Percentiles rank a stretch among this genome's conserved stretches.
Conservation (phyloP, 1,140 invertebrate genomes). For the Trypoxylus dichotomus region DNA sequence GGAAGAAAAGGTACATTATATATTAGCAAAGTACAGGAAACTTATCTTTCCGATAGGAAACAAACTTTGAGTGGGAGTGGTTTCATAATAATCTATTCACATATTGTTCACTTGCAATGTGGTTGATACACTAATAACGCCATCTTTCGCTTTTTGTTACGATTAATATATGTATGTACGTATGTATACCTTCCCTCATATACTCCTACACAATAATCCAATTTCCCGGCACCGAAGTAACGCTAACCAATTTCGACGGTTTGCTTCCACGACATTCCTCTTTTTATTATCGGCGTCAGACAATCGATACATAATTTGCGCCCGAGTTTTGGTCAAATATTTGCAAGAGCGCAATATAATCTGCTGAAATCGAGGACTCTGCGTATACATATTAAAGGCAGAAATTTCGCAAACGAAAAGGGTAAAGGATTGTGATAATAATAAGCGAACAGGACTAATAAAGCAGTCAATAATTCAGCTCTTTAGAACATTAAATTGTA, state of each 20-base stretch:
- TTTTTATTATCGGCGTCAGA: slow-evolving; percentile 13
- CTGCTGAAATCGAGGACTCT: background rate
- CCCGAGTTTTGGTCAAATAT: slow-evolving; percentile 16
- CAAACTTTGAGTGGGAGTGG: too few species aligned
- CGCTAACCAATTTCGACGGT: background rate
- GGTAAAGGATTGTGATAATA: background rate
- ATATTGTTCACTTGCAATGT: too few species aligned
- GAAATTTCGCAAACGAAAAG: background rate
- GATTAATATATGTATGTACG: too few species aligned
- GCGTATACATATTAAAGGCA: background rate
- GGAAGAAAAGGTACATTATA: too few species aligned
- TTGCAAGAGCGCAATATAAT: slow-evolving; percentile 1
- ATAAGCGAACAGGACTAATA: background rate
- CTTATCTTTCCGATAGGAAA: too few species aligned
- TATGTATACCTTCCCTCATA: too few species aligned
- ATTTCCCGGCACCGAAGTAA: background rate
- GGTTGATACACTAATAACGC: too few species aligned
- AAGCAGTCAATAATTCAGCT: background rate
- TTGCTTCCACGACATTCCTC: background rate
- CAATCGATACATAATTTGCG: slow-evolving; percentile 23
- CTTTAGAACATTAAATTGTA: background rate
- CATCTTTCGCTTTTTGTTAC: too few species aligned
- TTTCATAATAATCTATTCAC: too few species aligned
- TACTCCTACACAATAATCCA: background rate
- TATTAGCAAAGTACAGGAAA: too few species aligned